Conservation (phyloP, 2,888 invertebrate genomes). For the Nomada fucata region DNA sequence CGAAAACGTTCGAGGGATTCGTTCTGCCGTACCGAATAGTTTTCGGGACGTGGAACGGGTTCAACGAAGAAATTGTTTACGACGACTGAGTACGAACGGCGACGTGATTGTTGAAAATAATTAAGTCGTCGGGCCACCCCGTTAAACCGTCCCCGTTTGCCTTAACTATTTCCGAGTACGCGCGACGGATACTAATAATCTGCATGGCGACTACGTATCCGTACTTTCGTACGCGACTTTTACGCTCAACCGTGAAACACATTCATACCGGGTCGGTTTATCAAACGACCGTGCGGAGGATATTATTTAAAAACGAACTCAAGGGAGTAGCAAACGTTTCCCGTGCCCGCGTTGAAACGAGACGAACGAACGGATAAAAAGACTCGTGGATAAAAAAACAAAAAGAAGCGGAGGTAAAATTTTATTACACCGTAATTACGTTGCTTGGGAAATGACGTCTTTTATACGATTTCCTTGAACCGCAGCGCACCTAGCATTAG, state of each 20-base stretch:
- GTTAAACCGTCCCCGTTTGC: neutral
- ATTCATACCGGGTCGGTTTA: neutral
- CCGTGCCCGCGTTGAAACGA: neutral
- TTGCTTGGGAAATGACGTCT: slow-evolving; percentile 8
- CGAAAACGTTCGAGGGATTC: too few species aligned
- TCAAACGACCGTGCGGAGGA: neutral
- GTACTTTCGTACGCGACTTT: neutral
- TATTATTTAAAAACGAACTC: slow-evolving; percentile 2
- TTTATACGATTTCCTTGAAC: slow-evolving; percentile 19
- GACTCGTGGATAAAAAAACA: slow-evolving; percentile 3
- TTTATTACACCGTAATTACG: slow-evolving; percentile 23
- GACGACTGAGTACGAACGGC: too few species aligned
- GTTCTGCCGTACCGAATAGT: too few species aligned
- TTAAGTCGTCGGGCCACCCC: neutral
- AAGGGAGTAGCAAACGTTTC: neutral
- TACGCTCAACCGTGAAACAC: neutral
- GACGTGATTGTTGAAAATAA: neutral
- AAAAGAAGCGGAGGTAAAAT: neutral
- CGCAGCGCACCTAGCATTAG: neutral
- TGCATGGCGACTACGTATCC: neutral
- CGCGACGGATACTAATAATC: neutral
- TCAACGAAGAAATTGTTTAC: too few species aligned
- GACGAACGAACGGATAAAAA: neutral
- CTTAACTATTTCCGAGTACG: neutral
- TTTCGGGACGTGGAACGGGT: too few species aligned